These are phyloP conservation scores for Eubasilissa regina DNA, from an alignment of 1,140 invertebrate species.

Conservation along the genomic window DNA sequence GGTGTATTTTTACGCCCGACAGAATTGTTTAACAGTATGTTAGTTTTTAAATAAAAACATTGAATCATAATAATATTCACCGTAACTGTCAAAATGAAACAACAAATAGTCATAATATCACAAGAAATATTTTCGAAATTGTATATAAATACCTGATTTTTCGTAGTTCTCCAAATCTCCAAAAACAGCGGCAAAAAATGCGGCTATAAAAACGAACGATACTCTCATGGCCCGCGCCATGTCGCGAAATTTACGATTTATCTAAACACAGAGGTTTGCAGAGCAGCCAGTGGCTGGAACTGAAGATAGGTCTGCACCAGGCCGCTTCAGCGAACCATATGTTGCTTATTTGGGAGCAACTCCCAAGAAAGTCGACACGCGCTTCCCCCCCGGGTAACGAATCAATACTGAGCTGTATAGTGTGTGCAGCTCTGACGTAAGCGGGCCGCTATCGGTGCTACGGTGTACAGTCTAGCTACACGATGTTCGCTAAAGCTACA, in stretches of 20 bases:
- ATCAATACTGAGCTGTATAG: not conserved
- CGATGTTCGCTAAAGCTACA: no score
- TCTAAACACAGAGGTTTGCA: not conserved
- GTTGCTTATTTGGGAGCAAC: conserved; percentile 1
- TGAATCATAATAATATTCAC: no score
- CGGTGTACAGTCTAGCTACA: no score
- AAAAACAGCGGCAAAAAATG: not conserved
- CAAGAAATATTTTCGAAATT: no score
- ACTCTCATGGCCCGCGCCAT: not conserved
- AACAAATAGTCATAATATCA: no score
- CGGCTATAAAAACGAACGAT: not conserved
- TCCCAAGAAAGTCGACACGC: not conserved
- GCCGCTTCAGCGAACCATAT: conserved; percentile 4
- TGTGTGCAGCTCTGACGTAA: no score
- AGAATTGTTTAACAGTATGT: no score
- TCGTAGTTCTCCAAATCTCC: not conserved
- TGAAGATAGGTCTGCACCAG: not conserved
- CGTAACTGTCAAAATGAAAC: no score
- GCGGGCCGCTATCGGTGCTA: no score
- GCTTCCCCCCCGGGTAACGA: not conserved
- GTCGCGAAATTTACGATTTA: not conserved
- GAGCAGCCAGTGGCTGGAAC: not conserved
- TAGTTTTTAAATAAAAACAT: no score
- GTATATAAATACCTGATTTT: not conserved
- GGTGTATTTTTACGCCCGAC: no score